Base-by-base conservation (phyloP, 2,888 invertebrate species). In the Phaonia tiefii region DNA sequence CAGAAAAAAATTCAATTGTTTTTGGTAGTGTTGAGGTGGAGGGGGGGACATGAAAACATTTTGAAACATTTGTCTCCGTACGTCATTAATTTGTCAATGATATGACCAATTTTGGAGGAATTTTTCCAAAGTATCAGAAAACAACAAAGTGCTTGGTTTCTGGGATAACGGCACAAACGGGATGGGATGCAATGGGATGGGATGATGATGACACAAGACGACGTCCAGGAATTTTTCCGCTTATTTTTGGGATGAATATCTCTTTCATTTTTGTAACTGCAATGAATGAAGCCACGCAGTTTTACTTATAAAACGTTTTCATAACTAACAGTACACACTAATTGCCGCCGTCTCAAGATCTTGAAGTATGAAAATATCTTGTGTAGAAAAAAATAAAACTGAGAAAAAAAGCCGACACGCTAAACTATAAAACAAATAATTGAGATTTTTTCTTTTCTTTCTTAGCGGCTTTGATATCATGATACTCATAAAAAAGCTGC, bases 41-140 rank as follows among this genome's bases (percentile, higher is more conserved):
- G n/a, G n/a, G 11, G 15, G 37, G 31, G 54, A 20, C 69, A 54
- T 25, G 51, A 69, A 69, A 81, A 72, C 69, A 31, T 60, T 25
- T 63, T 42, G 63, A 63, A 70, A 74, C 58, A 75, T 74, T 81
- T 80, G 73, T 80, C 80, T 71, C 46, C 46, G 63, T 17, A 75
- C 71, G 71, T 72, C 67, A 81, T 81, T 81, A 81, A 81, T 81
- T 81, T 81, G 81, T 81, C 81, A 81, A 72, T 78, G 81, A 81
- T 81, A 78, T 75, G 78, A 71, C 81, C 81, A 81, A 81, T 81
- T 81, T 81, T 60, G 78, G 81, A 78, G 75, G 72, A 75, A 81
- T 72, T 81, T 78, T 72, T 72, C 46, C 65, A 15, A 63, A 42
- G 67, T 69, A 20, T 20, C 22, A 17, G 25, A 13, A 20, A 37